These are phyloP conservation scores for Drosophila serrata DNA, from an alignment of 1,140 invertebrate species.

Conservation along the genomic window DNA sequence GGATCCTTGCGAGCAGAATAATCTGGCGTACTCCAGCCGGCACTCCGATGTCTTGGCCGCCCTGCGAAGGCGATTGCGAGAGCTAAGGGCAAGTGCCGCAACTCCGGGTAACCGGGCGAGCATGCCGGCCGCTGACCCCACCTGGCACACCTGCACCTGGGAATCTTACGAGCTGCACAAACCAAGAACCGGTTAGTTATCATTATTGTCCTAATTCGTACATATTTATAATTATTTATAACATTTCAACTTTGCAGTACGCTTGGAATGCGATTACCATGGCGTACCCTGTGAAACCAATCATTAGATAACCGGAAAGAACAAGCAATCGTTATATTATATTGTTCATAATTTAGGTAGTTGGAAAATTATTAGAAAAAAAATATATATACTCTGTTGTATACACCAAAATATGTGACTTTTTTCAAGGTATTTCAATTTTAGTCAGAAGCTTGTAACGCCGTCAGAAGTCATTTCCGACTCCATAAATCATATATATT, in stretches of 20 bases:
- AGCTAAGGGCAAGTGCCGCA: constrained; percentile 44
- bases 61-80: constrained; percentile 44
- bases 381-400: not conserved
- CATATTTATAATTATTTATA: too few species aligned
- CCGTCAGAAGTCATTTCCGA: too few species aligned
- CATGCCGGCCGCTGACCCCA: constrained; percentile 44
- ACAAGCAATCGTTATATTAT: not conserved
- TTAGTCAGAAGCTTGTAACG: too few species aligned
- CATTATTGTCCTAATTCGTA: not conserved
- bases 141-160: constrained; percentile 68
- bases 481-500: too few species aligned
- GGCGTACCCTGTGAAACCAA: constrained; percentile 47
- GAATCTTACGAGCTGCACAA: constrained; percentile 42
- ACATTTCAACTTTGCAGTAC: constrained; percentile 30
- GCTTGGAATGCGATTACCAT: constrained; percentile 46
- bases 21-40: constrained; percentile 86
- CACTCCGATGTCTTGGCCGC: constrained; percentile 45
- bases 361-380: not conserved
- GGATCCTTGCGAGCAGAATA: constrained; percentile 92
- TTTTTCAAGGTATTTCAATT: not conserved
- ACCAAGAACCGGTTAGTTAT: constrained; percentile 30
- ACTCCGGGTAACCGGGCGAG: constrained; percentile 40
- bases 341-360: not conserved
- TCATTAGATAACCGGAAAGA: not conserved
- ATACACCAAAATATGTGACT: not conserved